These are phyloP conservation scores for Lampris megalopsis DNA, from an alignment of 2,113 vertebrate species.

Conservation along the genomic window DNA sequence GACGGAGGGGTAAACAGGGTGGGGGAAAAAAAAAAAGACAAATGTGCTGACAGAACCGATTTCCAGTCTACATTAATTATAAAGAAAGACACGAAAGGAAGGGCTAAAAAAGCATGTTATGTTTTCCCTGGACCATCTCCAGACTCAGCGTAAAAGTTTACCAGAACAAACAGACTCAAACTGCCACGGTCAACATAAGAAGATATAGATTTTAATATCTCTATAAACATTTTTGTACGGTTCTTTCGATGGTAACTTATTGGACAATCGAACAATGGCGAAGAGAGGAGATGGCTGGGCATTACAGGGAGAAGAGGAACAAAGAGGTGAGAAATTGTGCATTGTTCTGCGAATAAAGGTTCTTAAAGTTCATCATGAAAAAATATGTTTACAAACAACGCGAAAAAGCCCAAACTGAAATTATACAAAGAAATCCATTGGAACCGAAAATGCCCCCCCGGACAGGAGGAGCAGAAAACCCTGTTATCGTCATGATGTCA, in stretches of 20 bases:
- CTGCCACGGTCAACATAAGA: slow-evolving; percentile 83
- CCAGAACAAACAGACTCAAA: slow-evolving; percentile 62
- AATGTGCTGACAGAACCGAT: slow-evolving; percentile 61
- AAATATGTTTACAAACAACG: slow-evolving; percentile 64
- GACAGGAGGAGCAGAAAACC: slow-evolving; percentile 75
- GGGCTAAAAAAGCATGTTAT: background rate
- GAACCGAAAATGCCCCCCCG: slow-evolving; percentile 52
- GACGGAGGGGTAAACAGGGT: slow-evolving; percentile 38
- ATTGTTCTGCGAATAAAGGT: slow-evolving; percentile 66
- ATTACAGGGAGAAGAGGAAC: slow-evolving; percentile 55
- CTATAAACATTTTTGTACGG: slow-evolving; percentile 88
- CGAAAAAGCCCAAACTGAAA: slow-evolving; percentile 54
- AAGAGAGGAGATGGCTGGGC: slow-evolving; percentile 63
- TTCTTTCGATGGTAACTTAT: slow-evolving; percentile 80
- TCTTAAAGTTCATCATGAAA: slow-evolving; percentile 70
- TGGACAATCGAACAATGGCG: slow-evolving; percentile 74
- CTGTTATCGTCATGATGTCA: slow-evolving; percentile 83
- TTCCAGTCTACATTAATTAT: slow-evolving; percentile 55
- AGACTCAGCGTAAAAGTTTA: background rate
- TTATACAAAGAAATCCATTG: slow-evolving; percentile 34
- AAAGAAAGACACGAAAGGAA: slow-evolving; percentile 4
- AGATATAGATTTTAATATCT: slow-evolving; percentile 92
- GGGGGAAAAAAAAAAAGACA: slow-evolving; percentile 20
- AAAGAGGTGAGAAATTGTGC: slow-evolving; percentile 66
- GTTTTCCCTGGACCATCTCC: slow-evolving; percentile 12